Conservation (phyloP, 2,113 vertebrate species). For the Donacobius atricapilla region DNA sequence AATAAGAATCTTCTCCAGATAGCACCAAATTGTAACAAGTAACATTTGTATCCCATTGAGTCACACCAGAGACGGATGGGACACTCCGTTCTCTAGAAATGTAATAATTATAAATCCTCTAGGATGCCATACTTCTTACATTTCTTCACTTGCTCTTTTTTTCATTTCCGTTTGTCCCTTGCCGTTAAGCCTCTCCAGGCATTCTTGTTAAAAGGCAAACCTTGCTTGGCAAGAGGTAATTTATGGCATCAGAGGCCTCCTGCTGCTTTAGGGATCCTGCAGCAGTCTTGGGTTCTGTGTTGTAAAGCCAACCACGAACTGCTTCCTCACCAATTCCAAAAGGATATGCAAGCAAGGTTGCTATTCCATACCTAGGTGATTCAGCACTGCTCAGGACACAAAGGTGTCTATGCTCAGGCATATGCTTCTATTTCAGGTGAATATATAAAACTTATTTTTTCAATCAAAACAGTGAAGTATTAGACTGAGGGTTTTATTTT, state of each 20-base stretch:
- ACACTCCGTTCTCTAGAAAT: background rate
- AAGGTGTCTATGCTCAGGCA: background rate
- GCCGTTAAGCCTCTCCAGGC: background rate
- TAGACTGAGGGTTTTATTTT: background rate
- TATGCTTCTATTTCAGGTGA: background rate
- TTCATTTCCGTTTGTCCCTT: background rate
- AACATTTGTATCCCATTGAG: background rate
- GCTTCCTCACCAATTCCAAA: background rate
- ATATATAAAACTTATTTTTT: background rate
- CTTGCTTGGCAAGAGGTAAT: background rate
- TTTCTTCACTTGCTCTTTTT: background rate
- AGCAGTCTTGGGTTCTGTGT: background rate
- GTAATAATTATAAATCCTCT: background rate
- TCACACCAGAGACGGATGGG: background rate
- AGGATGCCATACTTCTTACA: background rate
- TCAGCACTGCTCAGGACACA: background rate
- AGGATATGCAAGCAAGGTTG: background rate
- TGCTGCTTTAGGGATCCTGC: background rate
- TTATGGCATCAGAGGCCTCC: background rate
- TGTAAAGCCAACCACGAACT: background rate
- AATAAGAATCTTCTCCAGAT: background rate
- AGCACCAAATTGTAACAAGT: background rate
- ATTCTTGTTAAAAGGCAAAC: background rate
- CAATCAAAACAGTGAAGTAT: background rate
- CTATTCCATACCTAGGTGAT: background rate